A percentile compares a stretch with the other conserved stretches of the same genome.
Evolutionary conservation across 2,113 vertebrate species (phyloP).

Genomic region (Ictalurus furcatus): DNA sequence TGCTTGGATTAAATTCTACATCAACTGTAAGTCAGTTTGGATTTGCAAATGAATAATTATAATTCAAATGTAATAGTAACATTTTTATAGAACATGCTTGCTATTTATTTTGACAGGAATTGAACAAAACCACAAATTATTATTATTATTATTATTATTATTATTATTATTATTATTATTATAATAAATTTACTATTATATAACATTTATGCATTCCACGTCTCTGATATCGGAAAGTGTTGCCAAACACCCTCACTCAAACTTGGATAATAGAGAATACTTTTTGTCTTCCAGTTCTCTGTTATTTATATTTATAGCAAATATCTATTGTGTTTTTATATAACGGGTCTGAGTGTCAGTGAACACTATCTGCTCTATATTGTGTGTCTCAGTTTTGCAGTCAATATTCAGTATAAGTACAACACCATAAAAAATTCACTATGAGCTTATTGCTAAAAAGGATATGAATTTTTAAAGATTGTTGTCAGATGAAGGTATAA

Average conservation of each 20-base stretch:
- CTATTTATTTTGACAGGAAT: not conserved
- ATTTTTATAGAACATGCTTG: not conserved
- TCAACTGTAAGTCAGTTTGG: not conserved
- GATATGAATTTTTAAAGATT: slow-evolving; percentile 76
- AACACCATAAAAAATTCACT: slow-evolving; percentile 80
- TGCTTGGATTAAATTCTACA: not conserved
- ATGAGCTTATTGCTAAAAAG: slow-evolving; percentile 68
- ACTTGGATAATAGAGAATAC: not conserved
- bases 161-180: too few species aligned
- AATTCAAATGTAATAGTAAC: not conserved
- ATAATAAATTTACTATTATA: not conserved
- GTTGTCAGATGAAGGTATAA: slow-evolving; percentile 49
- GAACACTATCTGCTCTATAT: slow-evolving; percentile 31
- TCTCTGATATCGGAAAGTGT: not conserved
- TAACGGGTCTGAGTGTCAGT: not conserved
- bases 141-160: too few species aligned
- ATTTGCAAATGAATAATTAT: not conserved
- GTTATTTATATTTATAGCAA: not conserved
- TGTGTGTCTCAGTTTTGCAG: slow-evolving; percentile 58
- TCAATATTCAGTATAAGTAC: slow-evolving; percentile 66
- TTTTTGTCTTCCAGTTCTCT: not conserved
- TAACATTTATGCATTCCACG: not conserved
- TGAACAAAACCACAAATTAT: not conserved
- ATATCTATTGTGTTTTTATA: slow-evolving; percentile 1
- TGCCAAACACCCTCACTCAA: not conserved